Base-by-base conservation (phyloP, 2,797 vertebrate species). In the Leptoclinus maculatus region DNA sequence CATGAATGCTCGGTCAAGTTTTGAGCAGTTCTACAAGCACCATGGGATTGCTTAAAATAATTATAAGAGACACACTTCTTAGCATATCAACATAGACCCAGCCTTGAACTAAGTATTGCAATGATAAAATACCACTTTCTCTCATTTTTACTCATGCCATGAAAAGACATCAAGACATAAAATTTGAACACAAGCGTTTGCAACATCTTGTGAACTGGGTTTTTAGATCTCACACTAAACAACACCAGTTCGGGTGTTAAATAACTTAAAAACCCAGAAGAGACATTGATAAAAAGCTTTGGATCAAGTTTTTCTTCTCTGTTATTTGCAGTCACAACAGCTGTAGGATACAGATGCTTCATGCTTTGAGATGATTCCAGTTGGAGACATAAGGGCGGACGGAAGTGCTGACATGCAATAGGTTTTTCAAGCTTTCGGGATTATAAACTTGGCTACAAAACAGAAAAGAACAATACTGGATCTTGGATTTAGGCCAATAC, bases 21-120 rank as follows among this genome's bases (percentile, higher is more conserved):
- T 43, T 45, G 12, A 66, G 53, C 47, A 77, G 68, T 56, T 51
- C 27, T 9, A n/a, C 17, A 27, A 58, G 67, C 66, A 74, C 76
- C 17, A 60, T 39, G 66, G 47, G 53, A 74, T 68, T 71, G 70
- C 32, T 68, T 27, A 76, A 45, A 68, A n/a, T 6, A 47, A 47
- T 8, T 8, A 47, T 7, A 47, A 47, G 29, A 56, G 27, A 27
- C n/a, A 45, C 67, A 78, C 58, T 72, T 89, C n/a, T 58, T 66
- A 73, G 64, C 72, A 16, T 5, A 34, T 39, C 43, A 27, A 51
- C 70, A 87, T 80, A 88, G 76, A 74, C 45, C 4, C 34, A 29
- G 75, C 80, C 83, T n/a, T 76, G 65, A 88, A 80, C 53, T 73
- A 80, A 76, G 69, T 29, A 25, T 58, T 64, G 45, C 71, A 71